Evolutionary conservation across 2,113 vertebrate species (phyloP).

Genomic region (Tupaia chinensis): DNA sequence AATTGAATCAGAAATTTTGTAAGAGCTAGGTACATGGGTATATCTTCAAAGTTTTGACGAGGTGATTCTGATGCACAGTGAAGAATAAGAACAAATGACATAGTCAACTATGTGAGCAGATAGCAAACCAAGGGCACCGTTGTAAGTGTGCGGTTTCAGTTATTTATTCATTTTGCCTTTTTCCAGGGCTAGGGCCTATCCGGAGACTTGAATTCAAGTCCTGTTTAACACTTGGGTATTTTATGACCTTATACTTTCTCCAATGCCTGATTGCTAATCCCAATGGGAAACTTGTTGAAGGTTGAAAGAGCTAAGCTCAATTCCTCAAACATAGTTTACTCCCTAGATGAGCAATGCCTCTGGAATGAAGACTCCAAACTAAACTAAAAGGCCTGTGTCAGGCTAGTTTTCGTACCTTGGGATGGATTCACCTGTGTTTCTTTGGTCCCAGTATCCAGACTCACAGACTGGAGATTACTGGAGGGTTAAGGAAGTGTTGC

Average conservation of each 20-base stretch:
- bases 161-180: neutral
- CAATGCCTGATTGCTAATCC: neutral
- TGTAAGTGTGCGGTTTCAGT: neutral
- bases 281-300: neutral
- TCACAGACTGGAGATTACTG: neutral
- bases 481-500: neutral
- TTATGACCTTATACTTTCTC: neutral
- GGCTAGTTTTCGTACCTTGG: neutral
- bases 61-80: neutral
- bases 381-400: neutral
- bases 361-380: neutral
- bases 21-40: neutral
- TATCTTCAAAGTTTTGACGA: conserved; percentile 4
- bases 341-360: neutral
- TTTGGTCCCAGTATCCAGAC: neutral
- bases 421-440: neutral
- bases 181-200: neutral
- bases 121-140: neutral
- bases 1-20: neutral
- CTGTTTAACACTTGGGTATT: neutral
- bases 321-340: neutral
- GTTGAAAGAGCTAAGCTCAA: neutral
- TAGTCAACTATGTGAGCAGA: neutral
- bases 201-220: neutral
- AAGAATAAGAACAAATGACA: neutral